These are phyloP conservation scores for Aptenodytes patagonicus DNA, from an alignment of 2,113 vertebrate genomes.

Conservation along the genomic window DNA sequence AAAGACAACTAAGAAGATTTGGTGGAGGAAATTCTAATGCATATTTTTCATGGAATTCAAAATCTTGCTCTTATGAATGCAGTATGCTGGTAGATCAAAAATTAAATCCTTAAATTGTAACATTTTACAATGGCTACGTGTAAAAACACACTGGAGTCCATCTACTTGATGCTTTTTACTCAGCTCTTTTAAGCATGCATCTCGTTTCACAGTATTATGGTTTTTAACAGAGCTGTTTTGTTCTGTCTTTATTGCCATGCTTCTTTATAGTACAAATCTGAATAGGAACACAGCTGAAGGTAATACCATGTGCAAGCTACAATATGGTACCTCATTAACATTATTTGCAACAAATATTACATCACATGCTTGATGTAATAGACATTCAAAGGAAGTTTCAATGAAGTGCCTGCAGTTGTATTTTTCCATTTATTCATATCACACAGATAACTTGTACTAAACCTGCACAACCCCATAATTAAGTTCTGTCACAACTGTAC, in stretches of 20 bases:
- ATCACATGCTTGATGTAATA: slow-evolving; percentile 85
- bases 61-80: neutral
- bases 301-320: slow-evolving; percentile 83
- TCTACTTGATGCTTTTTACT: slow-evolving; percentile 35
- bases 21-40: neutral
- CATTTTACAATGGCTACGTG: neutral
- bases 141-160: neutral
- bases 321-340: slow-evolving; percentile 84
- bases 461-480: slow-evolving; percentile 77
- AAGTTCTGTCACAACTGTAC: slow-evolving; percentile 80
- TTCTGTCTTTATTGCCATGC: slow-evolving; percentile 95
- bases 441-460: slow-evolving; percentile 72
- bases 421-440: slow-evolving; percentile 76
- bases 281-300: slow-evolving; percentile 95
- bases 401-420: slow-evolving; percentile 67
- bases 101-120: neutral
- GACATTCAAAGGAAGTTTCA: slow-evolving; percentile 62
- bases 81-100: neutral
- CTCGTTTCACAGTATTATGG: slow-evolving; percentile 67
- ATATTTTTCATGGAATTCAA: neutral
- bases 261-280: slow-evolving; percentile 98
- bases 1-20: neutral
- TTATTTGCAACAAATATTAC: slow-evolving; percentile 82
- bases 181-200: slow-evolving; percentile 67
- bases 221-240: slow-evolving; percentile 93